Evolutionary conservation across 2,888 invertebrate species (phyloP), one percentile per base, ranked within the genome.

Genomic region (Autographa pulchrina): DNA sequence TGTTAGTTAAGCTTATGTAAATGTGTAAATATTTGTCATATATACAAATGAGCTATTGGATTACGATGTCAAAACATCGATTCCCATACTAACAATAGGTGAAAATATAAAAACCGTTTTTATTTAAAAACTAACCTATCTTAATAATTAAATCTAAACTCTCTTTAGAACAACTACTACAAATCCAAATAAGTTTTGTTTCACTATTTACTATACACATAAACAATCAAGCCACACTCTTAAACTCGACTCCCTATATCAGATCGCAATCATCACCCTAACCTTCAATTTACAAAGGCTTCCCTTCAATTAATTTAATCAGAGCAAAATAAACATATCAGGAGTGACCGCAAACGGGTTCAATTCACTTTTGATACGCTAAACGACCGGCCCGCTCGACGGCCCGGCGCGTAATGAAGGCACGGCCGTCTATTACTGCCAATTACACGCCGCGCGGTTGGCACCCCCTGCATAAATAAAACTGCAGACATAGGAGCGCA

Each of bases 401-500:
- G 81, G 74, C 75, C 74, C 80, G 80, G 74, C 80, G 75, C 82
- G 85, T 89, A 86, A 88, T 89, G 87, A 85, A 86, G 68, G 78
- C 81, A 77, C 74, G 80, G 80, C 80, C 81, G 81, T 77, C 83
- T 81, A 85, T 91, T 89, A 89, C 88, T 86, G 88, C 88, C 93
- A 87, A 87, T 89, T 88, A 89, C 83, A 81, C 81, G 85, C 74
- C 80, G 80, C 77, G 80, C 74, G 75, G 90, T 92, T 93, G 92
- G 92, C 91, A 92, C 88, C 91, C 91, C 89, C 92, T 93, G 92
- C 89, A 88, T 82, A 86, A 72, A 78, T 87, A 85, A 81, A 79
- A 80, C 63, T 18, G 48, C n/a, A 72, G 38, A 43, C 66, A 79
- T 73, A 84, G n/a, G 63, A 84, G 16, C 2, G 0, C 9, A 82